Evolutionary conservation across 2,113 vertebrate genomes (phyloP).

Genomic region (Machaerirhynchus nigripectus): DNA sequence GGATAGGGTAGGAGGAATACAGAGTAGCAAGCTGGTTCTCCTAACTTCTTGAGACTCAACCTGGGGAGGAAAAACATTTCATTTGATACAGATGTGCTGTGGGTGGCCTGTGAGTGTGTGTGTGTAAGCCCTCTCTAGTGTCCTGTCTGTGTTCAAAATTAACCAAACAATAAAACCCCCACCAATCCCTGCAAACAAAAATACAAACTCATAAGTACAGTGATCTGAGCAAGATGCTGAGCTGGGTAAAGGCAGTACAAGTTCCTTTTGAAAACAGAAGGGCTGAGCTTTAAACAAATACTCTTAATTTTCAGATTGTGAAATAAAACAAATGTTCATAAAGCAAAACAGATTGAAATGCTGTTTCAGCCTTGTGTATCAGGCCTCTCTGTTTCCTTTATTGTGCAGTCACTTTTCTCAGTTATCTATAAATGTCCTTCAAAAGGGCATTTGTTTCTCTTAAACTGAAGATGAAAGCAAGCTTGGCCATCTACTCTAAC

Average conservation of each 20-base stretch:
- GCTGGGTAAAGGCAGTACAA: neutral
- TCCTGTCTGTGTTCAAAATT: neutral
- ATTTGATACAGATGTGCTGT: neutral
- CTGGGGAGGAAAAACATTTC: neutral
- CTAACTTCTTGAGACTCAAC: neutral
- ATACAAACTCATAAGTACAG: accelerated
- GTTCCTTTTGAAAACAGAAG: neutral
- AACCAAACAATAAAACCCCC: neutral
- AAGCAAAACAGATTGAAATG: neutral
- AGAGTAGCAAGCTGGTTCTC: neutral
- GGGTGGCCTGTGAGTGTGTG: neutral
- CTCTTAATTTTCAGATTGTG: neutral
- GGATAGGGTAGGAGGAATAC: neutral
- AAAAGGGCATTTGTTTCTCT: neutral
- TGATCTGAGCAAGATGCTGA: neutral
- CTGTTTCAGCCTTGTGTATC: neutral
- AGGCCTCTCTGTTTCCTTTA: neutral
- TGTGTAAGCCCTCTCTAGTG: neutral
- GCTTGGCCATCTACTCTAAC: neutral
- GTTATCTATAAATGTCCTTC: neutral
- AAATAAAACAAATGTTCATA: neutral
- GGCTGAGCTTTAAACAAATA: neutral
- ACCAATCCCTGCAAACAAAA: neutral
- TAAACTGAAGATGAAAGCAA: neutral
- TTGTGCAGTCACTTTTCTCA: neutral